Conservation (phyloP, 2,113 vertebrate species). For the Pomatostomus ruficeps region DNA sequence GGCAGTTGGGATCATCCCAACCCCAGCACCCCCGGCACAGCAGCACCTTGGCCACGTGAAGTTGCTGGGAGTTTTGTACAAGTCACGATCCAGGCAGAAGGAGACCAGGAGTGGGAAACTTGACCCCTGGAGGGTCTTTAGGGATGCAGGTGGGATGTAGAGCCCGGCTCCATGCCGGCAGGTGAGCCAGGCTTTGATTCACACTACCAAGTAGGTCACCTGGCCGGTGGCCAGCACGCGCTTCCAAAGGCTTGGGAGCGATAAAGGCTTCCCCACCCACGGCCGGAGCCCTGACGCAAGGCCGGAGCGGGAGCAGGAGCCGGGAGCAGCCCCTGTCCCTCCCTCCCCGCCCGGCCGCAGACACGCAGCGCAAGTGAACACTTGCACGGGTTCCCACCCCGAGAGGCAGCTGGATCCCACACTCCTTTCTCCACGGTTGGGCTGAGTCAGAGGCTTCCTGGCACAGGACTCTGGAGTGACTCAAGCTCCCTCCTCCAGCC, state of each 20-base stretch:
- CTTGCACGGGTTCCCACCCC: conserved; percentile 31
- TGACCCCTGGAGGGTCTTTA: not conserved
- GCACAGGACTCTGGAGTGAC: conserved; percentile 8
- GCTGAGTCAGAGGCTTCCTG: conserved; percentile 41
- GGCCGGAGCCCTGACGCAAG: not conserved
- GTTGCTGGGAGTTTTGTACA: not conserved
- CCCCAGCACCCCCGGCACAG: rapidly evolving
- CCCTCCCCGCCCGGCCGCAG: not conserved
- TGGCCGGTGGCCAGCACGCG: not conserved
- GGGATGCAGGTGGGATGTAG: not conserved
- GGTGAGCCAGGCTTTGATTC: not conserved
- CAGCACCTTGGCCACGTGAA: rapidly evolving
- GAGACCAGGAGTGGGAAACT: not conserved
- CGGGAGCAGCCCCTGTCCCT: not conserved
- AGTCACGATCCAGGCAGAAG: not conserved
- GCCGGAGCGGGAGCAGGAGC: not conserved
- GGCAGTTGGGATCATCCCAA: not conserved
- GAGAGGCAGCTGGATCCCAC: conserved; percentile 31
- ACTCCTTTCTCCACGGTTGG: not conserved
- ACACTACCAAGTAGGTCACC: not conserved
- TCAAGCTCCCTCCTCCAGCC: conserved; percentile 40
- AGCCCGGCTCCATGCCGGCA: not conserved
- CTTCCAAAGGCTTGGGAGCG: not conserved
- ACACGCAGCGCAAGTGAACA: conserved; percentile 25
- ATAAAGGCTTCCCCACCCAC: conserved; percentile 3